Evolutionary conservation across 2,888 invertebrate genomes (phyloP).

Genomic region (Bugulina stolonifera): DNA sequence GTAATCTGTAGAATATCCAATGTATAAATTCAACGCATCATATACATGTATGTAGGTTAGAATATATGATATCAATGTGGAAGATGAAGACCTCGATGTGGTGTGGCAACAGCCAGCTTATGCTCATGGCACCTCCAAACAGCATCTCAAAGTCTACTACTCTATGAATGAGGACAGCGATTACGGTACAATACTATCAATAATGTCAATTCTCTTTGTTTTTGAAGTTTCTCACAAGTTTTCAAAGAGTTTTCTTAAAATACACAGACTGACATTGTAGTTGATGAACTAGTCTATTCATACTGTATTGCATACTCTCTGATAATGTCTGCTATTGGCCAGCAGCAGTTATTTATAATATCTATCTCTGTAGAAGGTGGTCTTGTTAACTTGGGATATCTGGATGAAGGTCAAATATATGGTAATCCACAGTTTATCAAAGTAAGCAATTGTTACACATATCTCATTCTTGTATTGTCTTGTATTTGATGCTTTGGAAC

Average conservation of each 20-base stretch:
- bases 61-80: conserved; percentile 28
- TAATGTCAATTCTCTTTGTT: conserved; percentile 23
- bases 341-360: too few relatives aligned
- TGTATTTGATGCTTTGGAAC: too few relatives aligned
- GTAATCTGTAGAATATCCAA: background rate
- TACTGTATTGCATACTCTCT: too few relatives aligned
- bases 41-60: conserved; percentile 30
- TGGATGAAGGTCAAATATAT: conserved; percentile 21
- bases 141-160: conserved; percentile 28
- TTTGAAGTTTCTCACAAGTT: too few relatives aligned
- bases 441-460: too few relatives aligned
- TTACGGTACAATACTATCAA: conserved; percentile 4
- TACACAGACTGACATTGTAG: too few relatives aligned
- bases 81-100: conserved; percentile 26
- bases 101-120: conserved; percentile 26
- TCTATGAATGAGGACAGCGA: conserved; percentile 28
- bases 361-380: background rate
- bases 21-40: background rate
- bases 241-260: too few relatives aligned
- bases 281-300: too few relatives aligned
- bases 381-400: conserved; percentile 14
- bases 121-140: background rate
- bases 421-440: conserved; percentile 28
- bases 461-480: too few relatives aligned
- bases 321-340: too few relatives aligned